Evolutionary conservation across 1,140 invertebrate species (phyloP).

Genomic region (Trialeurodes vaporariorum): DNA sequence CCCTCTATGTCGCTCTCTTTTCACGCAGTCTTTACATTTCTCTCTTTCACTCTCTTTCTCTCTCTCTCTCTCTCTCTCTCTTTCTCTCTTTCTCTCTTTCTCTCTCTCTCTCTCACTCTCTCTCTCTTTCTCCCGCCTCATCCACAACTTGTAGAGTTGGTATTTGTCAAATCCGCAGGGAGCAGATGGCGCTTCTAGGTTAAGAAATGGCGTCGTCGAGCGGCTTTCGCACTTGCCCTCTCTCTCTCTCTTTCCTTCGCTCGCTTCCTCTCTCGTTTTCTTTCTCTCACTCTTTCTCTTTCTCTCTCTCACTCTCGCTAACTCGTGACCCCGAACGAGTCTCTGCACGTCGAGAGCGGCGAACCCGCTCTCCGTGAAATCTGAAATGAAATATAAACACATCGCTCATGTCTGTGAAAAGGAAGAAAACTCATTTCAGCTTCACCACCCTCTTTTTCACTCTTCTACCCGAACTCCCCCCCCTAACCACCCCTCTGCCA

Average conservation of each 20-base stretch:
- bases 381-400: conserved; percentile 1
- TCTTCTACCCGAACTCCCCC: background rate
- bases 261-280: background rate
- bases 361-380: background rate
- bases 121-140: background rate
- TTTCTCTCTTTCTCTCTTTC: too few relatives aligned
- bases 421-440: background rate
- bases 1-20: too few relatives aligned
- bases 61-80: too few relatives aligned
- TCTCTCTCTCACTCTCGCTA: background rate
- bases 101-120: too few relatives aligned
- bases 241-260: background rate
- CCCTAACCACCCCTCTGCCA: background rate
- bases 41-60: too few relatives aligned
- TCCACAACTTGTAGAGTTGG: background rate
- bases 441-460: background rate
- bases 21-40: too few relatives aligned
- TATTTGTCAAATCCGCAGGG: background rate
- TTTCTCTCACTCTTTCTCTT: background rate
- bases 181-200: background rate
- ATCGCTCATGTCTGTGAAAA: background rate
- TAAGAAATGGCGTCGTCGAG: background rate
- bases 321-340: background rate
- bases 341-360: too few relatives aligned
- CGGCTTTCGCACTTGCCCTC: background rate